Evolutionary conservation across 2,888 invertebrate genomes (phyloP).

Genomic region (Chirona hameri): DNA sequence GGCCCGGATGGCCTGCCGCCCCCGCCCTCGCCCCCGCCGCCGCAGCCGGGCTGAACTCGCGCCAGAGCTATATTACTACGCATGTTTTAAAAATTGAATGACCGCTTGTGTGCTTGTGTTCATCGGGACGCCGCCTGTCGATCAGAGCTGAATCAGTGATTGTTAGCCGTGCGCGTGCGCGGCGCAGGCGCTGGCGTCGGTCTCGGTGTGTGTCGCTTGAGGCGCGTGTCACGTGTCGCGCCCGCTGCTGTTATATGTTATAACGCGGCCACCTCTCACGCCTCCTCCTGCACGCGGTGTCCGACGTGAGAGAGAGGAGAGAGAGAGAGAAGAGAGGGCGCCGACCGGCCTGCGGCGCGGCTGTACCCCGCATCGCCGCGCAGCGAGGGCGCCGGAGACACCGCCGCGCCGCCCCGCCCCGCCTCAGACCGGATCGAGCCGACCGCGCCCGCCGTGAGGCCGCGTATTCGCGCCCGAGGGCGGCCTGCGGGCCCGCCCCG

Average conservation of each 20-base stretch:
- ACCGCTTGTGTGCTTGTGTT: conserved; percentile 6
- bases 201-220: not conserved
- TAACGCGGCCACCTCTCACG: not conserved
- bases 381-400: too few relatives aligned
- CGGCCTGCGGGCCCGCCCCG: not conserved
- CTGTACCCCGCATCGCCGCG: not conserved
- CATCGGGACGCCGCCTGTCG: not conserved
- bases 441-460: not conserved
- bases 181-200: not conserved
- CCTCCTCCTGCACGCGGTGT: not conserved
- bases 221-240: not conserved
- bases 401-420: too few relatives aligned
- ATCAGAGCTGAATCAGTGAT: not conserved
- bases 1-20: not conserved
- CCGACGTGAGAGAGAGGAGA: not conserved
- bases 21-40: not conserved
- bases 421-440: not conserved
- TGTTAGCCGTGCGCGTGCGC: not conserved
- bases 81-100: not conserved
- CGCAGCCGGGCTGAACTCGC: too few relatives aligned
- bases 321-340: too few relatives aligned
- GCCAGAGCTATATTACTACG: not conserved
- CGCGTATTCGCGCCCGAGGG: too few relatives aligned
- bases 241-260: not conserved
- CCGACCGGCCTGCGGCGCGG: not conserved